phyloP scores from a whole-genome alignment of 2,888 invertebrate genomes.

The Dermolepida albohirtum region DNA sequence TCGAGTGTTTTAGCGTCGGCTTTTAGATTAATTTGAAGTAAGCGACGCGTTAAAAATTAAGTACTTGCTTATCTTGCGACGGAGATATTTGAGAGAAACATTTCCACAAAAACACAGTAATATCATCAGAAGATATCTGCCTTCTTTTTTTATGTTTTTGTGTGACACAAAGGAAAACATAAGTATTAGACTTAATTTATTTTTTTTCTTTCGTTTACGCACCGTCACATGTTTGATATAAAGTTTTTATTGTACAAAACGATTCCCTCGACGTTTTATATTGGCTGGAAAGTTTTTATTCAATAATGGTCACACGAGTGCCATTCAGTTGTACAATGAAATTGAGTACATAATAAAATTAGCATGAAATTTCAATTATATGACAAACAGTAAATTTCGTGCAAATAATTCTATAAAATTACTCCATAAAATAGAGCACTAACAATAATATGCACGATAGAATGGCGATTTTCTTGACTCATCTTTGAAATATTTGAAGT shows the following conservation, averaged over 20 bases:
- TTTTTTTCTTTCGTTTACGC: background rate
- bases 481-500: too few species aligned
- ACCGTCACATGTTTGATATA: background rate
- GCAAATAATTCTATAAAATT: too few species aligned
- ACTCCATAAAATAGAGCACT: too few species aligned
- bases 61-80: constrained; percentile 14
- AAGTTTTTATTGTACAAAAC: constrained; percentile 14
- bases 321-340: too few species aligned
- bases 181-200: background rate
- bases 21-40: constrained; percentile 25
- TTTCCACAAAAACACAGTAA: constrained; percentile 1
- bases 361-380: too few species aligned
- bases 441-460: too few species aligned
- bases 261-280: background rate
- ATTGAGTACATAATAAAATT: too few species aligned
- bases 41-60: constrained; percentile 35
- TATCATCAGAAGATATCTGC: constrained; percentile 2
- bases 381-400: too few species aligned
- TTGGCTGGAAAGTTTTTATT: background rate
- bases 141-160: background rate
- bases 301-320: too few species aligned
- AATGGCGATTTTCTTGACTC: too few species aligned
- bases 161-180: background rate
- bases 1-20: constrained; percentile 25
- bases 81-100: background rate